phyloP scores from a whole-genome alignment of 2,888 invertebrate species.

The Macrophya annulata region DNA sequence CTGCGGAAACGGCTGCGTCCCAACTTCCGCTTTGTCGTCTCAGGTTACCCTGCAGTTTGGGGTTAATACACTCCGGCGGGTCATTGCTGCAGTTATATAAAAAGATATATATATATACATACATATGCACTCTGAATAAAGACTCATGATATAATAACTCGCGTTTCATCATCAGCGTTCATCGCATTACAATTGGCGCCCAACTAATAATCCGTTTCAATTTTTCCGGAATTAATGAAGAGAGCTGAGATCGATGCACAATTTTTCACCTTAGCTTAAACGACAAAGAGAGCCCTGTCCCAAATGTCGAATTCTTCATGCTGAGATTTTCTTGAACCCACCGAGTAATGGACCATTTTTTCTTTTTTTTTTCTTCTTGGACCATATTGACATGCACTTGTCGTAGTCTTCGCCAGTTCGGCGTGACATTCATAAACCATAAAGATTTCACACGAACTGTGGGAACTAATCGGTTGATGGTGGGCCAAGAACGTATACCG shows the following conservation, averaged over 20 bases:
- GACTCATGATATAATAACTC: not conserved
- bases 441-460: conserved; percentile 50
- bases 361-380: too few species aligned
- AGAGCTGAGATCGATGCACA: not conserved
- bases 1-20: conserved; percentile 75
- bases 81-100: conserved; percentile 43
- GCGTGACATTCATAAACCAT: conserved; percentile 28
- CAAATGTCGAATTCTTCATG: too few species aligned
- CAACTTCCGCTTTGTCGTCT: conserved; percentile 68
- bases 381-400: conserved; percentile 20
- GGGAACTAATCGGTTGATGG: conserved; percentile 41
- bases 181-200: too few species aligned
- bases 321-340: too few species aligned
- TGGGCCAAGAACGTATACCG: conserved; percentile 12
- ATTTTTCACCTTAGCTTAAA: too few species aligned
- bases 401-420: not conserved
- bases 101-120: not conserved
- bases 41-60: conserved; percentile 66
- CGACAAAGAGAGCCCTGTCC: too few species aligned
- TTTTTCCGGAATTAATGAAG: too few species aligned
- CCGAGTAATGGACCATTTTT: not conserved
- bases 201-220: too few species aligned
- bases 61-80: conserved; percentile 52
- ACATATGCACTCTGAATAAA: too few species aligned
- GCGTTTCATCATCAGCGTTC: too few species aligned